These are phyloP conservation scores for Agelas oroides DNA, from an alignment of 37 sponge, comb jelly and placozoan species.

Conservation along the genomic window DNA sequence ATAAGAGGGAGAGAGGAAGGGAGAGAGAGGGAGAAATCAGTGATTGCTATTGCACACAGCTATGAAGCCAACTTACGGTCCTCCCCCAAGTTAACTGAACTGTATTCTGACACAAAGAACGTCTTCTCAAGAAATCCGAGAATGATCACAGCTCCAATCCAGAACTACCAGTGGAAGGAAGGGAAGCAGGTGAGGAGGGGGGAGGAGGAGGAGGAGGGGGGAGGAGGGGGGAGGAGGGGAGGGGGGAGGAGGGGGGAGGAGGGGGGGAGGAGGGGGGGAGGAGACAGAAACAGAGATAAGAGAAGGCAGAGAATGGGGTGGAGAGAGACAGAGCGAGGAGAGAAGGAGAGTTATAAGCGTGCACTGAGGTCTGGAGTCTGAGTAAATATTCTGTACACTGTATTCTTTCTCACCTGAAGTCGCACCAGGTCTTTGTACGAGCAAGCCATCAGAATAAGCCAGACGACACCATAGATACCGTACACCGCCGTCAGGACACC, in stretches of 20 bases:
- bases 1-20: neutral
- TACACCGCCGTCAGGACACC: constrained; percentile 74
- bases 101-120: constrained; percentile 75
- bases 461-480: constrained; percentile 45
- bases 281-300: neutral
- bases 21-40: too few relatives aligned
- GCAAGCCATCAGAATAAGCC: constrained; percentile 57
- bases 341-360: too few relatives aligned
- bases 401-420: constrained; percentile 54
- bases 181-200: too few relatives aligned
- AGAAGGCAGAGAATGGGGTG: too few relatives aligned
- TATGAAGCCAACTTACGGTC: constrained; percentile 61
- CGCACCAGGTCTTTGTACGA: constrained; percentile 81
- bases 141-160: constrained; percentile 67
- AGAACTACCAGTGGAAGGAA: constrained; percentile 58
- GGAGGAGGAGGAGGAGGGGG: too few relatives aligned
- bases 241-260: too few relatives aligned
- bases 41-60: too few relatives aligned
- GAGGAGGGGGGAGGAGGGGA: too few relatives aligned
- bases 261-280: too few relatives aligned
- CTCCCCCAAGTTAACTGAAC: constrained; percentile 47
- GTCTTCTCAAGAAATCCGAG: constrained; percentile 78
- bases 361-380: too few relatives aligned
- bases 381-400: too few relatives aligned
- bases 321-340: too few relatives aligned